Conservation (phyloP, 2,888 invertebrate species). For the Philopedon plagiatum region DNA sequence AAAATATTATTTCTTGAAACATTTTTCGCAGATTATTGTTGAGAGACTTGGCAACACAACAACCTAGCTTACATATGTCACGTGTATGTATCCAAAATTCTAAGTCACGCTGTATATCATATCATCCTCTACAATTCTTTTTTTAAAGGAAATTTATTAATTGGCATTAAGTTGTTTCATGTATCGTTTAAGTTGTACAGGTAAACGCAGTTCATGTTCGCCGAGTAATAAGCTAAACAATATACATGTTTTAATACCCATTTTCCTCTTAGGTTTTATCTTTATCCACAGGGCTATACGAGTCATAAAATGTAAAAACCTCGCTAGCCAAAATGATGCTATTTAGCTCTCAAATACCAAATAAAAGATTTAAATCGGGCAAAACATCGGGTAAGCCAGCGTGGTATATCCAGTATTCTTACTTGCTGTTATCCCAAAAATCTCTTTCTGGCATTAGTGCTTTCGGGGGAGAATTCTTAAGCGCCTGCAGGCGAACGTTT, state of each 20-base stretch:
- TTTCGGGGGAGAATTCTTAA: slow-evolving; percentile 1
- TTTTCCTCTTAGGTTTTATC: slow-evolving; percentile 2
- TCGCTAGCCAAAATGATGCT: neutral
- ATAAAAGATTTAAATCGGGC: slow-evolving; percentile 2
- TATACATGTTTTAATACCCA: neutral
- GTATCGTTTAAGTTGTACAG: too few relatives aligned
- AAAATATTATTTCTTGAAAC: too few relatives aligned
- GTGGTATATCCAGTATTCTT: neutral
- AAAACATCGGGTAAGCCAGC: neutral
- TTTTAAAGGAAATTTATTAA: too few relatives aligned
- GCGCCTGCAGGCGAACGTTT: neutral
- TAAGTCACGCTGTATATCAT: too few relatives aligned
- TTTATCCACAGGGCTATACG: slow-evolving; percentile 1
- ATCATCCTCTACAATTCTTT: too few relatives aligned
- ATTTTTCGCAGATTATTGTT: too few relatives aligned
- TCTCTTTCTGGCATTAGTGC: neutral
- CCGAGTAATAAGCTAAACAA: neutral
- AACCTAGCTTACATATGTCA: too few relatives aligned
- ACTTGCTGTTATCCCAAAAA: slow-evolving; percentile 3
- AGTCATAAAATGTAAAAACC: slow-evolving; percentile 3
- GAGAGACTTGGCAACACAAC: too few relatives aligned
- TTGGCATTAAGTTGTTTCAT: too few relatives aligned
- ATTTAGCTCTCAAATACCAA: slow-evolving; percentile 8
- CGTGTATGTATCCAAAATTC: too few relatives aligned
- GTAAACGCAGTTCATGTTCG: neutral